Percentiles rank a stretch among this genome's conserved stretches.
Evolutionary conservation across 2,888 invertebrate genomes (phyloP).

Genomic region (Hypomecis atomaria): DNA sequence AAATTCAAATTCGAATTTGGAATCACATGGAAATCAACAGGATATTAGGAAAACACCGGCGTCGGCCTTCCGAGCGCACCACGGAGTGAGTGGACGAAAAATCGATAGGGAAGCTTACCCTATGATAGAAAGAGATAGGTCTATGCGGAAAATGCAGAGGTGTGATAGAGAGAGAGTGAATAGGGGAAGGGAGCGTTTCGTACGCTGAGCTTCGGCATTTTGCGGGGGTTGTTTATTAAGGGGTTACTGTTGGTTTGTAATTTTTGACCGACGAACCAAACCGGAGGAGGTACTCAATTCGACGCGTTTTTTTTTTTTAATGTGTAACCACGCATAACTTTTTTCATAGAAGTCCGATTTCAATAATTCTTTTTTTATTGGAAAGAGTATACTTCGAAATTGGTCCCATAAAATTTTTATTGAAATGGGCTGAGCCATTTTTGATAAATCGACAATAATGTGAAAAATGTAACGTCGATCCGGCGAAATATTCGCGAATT

Average conservation of each 20-base stretch:
- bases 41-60: slow-evolving; percentile 19
- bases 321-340: too few relatives aligned
- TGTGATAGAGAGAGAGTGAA: slow-evolving; percentile 28
- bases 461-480: too few relatives aligned
- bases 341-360: too few relatives aligned
- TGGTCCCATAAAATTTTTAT: too few relatives aligned
- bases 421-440: too few relatives aligned
- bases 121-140: slow-evolving; percentile 15
- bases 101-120: slow-evolving; percentile 29
- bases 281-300: too few relatives aligned
- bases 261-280: too few relatives aligned
- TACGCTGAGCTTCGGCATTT: slow-evolving; percentile 32
- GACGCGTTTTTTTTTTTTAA: too few relatives aligned
- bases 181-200: slow-evolving; percentile 34
- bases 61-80: slow-evolving; percentile 15
- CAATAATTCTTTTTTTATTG: too few relatives aligned
- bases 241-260: slow-evolving; percentile 35
- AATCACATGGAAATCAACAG: slow-evolving; percentile 31
- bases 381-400: too few relatives aligned
- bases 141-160: slow-evolving; percentile 26
- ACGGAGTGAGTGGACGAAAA: slow-evolving; percentile 24
- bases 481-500: too few relatives aligned
- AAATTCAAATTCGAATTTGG: slow-evolving; percentile 12
- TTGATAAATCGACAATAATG: too few relatives aligned
- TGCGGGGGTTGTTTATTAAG: slow-evolving; percentile 39